Percentiles rank a stretch among this genome's conserved stretches.
Conservation (phyloP, 2,113 vertebrate species). For the Dasyurus viverrinus region DNA sequence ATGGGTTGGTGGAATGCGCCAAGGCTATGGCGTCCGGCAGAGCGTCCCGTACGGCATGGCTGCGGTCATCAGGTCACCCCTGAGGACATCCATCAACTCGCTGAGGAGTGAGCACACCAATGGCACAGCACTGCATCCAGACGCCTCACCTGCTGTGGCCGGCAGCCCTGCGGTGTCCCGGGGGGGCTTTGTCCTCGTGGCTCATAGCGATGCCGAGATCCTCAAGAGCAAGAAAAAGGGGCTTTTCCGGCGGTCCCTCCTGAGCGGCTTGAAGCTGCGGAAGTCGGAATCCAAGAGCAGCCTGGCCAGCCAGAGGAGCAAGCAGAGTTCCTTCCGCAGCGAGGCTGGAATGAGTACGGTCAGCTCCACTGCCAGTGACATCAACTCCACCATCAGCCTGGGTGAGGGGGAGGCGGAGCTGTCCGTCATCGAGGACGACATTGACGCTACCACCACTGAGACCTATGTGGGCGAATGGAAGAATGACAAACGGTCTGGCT, state of each 20-base stretch:
- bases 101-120: conserved; percentile 98
- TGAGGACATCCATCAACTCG: conserved; percentile 98
- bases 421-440: conserved; percentile 89
- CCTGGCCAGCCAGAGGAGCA: conserved; percentile 98
- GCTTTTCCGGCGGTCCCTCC: conserved; percentile 95
- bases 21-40: conserved; percentile 97
- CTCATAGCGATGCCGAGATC: conserved; percentile 92
- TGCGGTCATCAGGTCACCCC: conserved; percentile 96
- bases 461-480: conserved; percentile 97
- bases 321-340: conserved; percentile 99
- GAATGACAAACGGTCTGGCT: conserved; percentile 94
- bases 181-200: conserved; percentile 94
- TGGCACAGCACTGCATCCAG: conserved; percentile 88
- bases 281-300: conserved; percentile 98
- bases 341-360: conserved; percentile 98
- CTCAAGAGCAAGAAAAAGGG: conserved; percentile 95
- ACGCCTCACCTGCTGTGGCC: conserved; percentile 88
- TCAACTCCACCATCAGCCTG: conserved; percentile 97
- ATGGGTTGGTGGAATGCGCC: conserved; percentile 97
- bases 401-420: conserved; percentile 93
- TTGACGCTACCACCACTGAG: conserved; percentile 97
- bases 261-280: conserved; percentile 95
- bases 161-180: conserved; percentile 93
- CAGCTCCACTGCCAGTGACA: conserved; percentile 96
- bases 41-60: conserved; percentile 99